Conservation (phyloP, 2,113 vertebrate species). For the Pelvicachromis taeniatus region DNA sequence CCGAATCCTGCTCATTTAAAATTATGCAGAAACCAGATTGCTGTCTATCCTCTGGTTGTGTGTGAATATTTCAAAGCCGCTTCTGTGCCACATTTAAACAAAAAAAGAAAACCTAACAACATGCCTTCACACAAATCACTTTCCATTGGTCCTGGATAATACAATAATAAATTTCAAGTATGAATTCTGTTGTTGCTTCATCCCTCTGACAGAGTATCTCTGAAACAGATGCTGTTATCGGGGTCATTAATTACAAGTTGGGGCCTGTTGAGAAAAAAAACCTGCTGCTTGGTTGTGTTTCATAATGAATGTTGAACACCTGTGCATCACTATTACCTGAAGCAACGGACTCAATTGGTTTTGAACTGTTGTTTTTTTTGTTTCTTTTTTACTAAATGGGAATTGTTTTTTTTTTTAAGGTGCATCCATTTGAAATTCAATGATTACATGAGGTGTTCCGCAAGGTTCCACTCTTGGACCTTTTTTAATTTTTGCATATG, state of each 20-base stretch:
- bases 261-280: not conserved
- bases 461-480: not conserved
- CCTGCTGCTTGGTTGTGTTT: not conserved
- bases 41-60: not conserved
- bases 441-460: not conserved
- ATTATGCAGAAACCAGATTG: not conserved
- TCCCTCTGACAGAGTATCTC: not conserved
- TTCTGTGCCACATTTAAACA: not conserved
- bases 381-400: not conserved
- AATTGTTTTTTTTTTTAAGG: accelerated
- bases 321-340: not conserved
- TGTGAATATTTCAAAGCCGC: not conserved
- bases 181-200: not conserved
- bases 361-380: not conserved
- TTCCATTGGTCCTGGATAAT: not conserved
- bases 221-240: not conserved
- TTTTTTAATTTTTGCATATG: not conserved
- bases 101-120: not conserved
- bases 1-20: not conserved
- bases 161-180: not conserved
- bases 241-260: not conserved
- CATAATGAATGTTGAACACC: not conserved
- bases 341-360: not conserved
- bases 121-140: not conserved
- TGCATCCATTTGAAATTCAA: not conserved